Evolutionary conservation across 2,797 vertebrate species (phyloP).

Genomic region (Malurus leucopterus): DNA sequence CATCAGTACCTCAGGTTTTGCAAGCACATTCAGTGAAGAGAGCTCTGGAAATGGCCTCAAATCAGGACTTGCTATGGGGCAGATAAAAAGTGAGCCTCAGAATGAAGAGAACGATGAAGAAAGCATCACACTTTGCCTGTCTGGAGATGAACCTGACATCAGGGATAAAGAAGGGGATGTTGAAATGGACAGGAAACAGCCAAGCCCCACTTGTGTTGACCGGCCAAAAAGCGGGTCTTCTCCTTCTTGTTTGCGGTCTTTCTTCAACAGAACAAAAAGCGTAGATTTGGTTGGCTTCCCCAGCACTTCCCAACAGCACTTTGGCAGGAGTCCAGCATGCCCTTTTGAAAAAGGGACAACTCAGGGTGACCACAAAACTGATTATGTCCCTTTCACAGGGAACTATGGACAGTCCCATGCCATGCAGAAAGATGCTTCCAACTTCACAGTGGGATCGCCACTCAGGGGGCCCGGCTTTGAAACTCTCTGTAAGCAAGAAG

Average conservation of each 20-base stretch:
- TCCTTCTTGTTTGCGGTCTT: conserved; percentile 87
- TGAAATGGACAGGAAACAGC: conserved; percentile 84
- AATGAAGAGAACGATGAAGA: conserved; percentile 85
- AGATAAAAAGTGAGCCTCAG: conserved; percentile 93
- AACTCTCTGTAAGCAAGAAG: conserved; percentile 91
- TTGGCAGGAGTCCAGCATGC: conserved; percentile 86
- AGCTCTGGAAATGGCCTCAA: conserved; percentile 72
- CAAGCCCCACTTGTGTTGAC: conserved; percentile 75
- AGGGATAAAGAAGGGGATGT: conserved; percentile 82
- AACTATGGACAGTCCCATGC: conserved; percentile 82
- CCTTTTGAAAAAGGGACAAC: conserved; percentile 92
- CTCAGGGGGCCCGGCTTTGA: conserved; percentile 88
- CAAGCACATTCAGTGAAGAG: conserved; percentile 92
- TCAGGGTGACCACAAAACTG: conserved; percentile 98
- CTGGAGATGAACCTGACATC: conserved; percentile 86
- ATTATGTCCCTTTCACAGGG: conserved; percentile 87
- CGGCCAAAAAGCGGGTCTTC: conserved; percentile 81
- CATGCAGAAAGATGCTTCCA: conserved; percentile 86
- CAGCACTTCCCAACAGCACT: conserved; percentile 88
- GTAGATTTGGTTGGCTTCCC: conserved; percentile 81
- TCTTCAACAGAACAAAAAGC: conserved; percentile 84
- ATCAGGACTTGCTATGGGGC: conserved; percentile 75
- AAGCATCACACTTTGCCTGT: conserved; percentile 86
- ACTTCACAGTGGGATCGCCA: conserved; percentile 85
- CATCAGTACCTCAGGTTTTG: conserved; percentile 98